Evolutionary conservation across 2,797 vertebrate species (phyloP).

Genomic region (Sebastes flavidus): DNA sequence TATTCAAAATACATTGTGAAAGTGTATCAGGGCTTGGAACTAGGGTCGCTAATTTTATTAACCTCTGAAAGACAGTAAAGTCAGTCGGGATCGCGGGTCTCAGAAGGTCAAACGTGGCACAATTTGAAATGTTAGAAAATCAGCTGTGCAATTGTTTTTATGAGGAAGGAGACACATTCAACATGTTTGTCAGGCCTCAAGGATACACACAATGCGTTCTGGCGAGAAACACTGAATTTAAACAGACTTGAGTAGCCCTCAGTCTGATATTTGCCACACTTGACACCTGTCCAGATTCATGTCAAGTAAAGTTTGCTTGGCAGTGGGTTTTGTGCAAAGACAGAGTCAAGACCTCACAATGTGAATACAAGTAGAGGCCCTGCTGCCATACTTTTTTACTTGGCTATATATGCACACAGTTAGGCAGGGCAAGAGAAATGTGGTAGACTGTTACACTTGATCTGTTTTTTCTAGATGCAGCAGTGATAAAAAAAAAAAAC

Average conservation of each 20-base stretch:
- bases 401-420: background rate
- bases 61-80: too few relatives aligned
- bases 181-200: too few relatives aligned
- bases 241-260: background rate
- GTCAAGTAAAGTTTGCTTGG: background rate
- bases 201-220: too few relatives aligned
- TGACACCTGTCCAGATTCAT: background rate
- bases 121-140: background rate
- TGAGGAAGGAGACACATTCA: too few relatives aligned
- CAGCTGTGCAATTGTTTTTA: background rate
- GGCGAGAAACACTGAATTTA: background rate
- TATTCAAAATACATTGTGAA: too few relatives aligned
- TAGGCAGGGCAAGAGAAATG: background rate
- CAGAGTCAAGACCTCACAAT: background rate
- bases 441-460: conserved; percentile 9
- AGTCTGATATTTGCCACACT: background rate
- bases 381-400: background rate
- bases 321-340: background rate
- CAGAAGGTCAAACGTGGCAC: background rate
- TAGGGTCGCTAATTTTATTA: too few relatives aligned
- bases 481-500: background rate
- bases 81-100: too few relatives aligned
- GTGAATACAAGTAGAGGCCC: background rate
- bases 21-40: too few relatives aligned
- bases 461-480: conserved; percentile 17